Evolutionary conservation across 2,113 vertebrate genomes (phyloP), one percentile per base, ranked within the genome.

Genomic region (Drymodes brunneopygia): DNA sequence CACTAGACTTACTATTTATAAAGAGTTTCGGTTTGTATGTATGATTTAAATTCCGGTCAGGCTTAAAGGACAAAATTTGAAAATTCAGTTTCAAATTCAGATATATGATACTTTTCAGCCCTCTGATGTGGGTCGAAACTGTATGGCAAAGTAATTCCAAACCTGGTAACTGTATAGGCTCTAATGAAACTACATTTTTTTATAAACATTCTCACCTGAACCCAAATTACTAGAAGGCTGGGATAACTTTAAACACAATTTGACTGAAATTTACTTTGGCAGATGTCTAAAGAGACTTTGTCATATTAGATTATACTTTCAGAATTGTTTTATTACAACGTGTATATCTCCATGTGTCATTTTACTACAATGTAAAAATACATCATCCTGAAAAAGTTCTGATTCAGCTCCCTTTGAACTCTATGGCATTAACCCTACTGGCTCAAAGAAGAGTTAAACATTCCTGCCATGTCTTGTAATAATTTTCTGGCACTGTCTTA

Each of bases 321-420:
- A n/a, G n/a, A 14, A 86, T 29, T 0, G 0, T 12, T 73, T 74
- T n/a, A 56, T 58, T 77, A 1, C 20, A 40, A 16, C 3, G 1
- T 22, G 10, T 58, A 21, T 67, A 58, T 53, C 5, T 45, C 4
- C 57, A 17, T 36, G 10, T 13, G 11, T 18, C 3, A 12, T 35
- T 71, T 90, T 70, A 24, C 11, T 42, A 24, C 5, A 18, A 7
- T 21, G 6, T 35, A 33, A 51, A 60, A 81, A 51, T 31, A 10
- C 9, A 70, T 7, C 12, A 20, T 38, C 14, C 5, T 70, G 14
- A 10, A 60, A 31, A 84, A 51, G 9, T 42, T 89, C 27, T 42
- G 28, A 57, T 12, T 81, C 17, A 33, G 9, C 7, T 72, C 24
- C 38, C 9, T 71, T 92, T 71, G 25, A 73, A 54, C 1, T 50